Evolutionary conservation across 2,888 invertebrate species (phyloP), one percentile per base, ranked within the genome.

Genomic region (Aleiodes leptofemur): DNA sequence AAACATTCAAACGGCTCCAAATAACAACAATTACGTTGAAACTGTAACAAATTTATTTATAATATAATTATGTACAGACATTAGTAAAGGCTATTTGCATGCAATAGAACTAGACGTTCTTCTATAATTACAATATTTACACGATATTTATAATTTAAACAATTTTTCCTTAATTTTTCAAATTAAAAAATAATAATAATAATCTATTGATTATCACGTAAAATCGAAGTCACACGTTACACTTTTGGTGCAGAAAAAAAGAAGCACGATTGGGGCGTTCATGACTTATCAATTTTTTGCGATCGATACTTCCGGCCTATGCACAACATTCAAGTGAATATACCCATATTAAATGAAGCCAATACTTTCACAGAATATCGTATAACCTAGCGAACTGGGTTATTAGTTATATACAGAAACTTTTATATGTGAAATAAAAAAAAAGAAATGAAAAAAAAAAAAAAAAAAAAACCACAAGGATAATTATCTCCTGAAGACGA

Each of bases 171-270:
- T 11, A 34, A 43, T 43, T 43, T 43, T 43, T 9, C 8, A 38
- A 11, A 43, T 43, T 11, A 9, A 8, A 43, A 53, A 66, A 74
- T 31, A 51, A 16, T 34, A 68, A 69, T 69, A 74, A 71, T 76
- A 72, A 74, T 77, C 23, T 57, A 72, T 69, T 61, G 70, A 77
- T 66, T 57, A 74, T 31, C 14, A 72, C 66, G 59, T 69, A 66
- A 66, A 76, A 76, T 72, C 76, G 43, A 78, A 80, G 80, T 82
- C 83, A 78, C 83, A 82, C 82, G 83, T 82, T 81, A 83, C 78
- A 83, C 82, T 83, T 83, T 77, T 66, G 74, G 79, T 74, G 79
- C 50, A 74, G 70, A 8, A 43, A 1, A 43, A 43, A 38, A 38
- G n/a, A 64, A 53, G 31, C n/a, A 23, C n/a, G 1, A 34, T 34